Evolutionary conservation across 1,140 invertebrate species (phyloP).

Genomic region (Wiebesia pumilae): DNA sequence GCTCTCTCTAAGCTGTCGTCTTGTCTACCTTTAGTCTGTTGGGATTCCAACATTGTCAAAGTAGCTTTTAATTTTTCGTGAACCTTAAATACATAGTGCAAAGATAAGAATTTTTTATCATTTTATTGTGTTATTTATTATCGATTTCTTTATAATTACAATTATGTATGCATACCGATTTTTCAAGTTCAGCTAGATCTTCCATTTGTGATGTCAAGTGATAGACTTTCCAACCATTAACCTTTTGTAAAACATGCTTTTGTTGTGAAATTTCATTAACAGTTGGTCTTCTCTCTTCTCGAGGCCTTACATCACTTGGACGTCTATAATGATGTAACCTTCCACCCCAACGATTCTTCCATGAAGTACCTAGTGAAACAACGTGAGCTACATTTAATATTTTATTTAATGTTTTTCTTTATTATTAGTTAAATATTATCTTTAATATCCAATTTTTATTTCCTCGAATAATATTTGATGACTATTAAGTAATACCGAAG

Average conservation of each 20-base stretch:
- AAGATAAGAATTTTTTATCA: slow-evolving; percentile 65
- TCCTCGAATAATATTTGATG: background rate
- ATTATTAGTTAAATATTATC: background rate
- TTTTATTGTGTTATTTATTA: slow-evolving; percentile 2
- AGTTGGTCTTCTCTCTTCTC: slow-evolving; percentile 87
- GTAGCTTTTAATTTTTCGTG: slow-evolving; percentile 80
- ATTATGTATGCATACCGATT: slow-evolving; percentile 65
- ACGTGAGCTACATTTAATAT: slow-evolving; percentile 42
- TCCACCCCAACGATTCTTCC: slow-evolving; percentile 76
- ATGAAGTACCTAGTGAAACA: slow-evolving; percentile 71
- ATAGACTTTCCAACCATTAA: slow-evolving; percentile 97
- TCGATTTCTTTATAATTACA: background rate
- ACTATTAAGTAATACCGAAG: too few species aligned
- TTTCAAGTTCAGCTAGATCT: slow-evolving; percentile 84
- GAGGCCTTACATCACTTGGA: slow-evolving; percentile 90
- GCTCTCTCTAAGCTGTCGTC: slow-evolving; percentile 83
- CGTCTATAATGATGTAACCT: slow-evolving; percentile 88
- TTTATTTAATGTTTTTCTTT: too few species aligned
- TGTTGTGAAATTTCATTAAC: slow-evolving; percentile 93
- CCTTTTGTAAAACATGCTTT: slow-evolving; percentile 88
- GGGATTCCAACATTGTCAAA: slow-evolving; percentile 80
- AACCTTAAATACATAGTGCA: slow-evolving; percentile 69
- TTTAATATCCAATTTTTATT: background rate
- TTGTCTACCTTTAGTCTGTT: slow-evolving; percentile 76
- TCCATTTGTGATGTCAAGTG: slow-evolving; percentile 95